Evolutionary conservation across 2,888 invertebrate genomes (phyloP), one percentile per base, ranked within the genome.

Genomic region (Dynastes grantii): DNA sequence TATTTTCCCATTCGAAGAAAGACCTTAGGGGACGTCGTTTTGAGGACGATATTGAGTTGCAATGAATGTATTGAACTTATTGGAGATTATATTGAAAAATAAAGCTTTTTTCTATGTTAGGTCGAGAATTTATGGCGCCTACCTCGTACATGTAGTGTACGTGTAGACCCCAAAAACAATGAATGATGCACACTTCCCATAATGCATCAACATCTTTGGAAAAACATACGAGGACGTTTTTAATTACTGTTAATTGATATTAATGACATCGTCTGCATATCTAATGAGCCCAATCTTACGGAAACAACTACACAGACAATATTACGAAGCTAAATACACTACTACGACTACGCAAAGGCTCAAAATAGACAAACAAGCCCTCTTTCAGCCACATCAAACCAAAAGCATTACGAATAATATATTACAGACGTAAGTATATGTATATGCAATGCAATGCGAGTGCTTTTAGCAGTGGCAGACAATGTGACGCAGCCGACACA

Each of bases 221-320:
- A 76, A 76, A 67, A 65, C 58, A 67, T 76, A 22, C 13, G 37
- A 76, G 67, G 76, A 67, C 67, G 53, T 63, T 78, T 78, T 73
- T 78, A 78, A 78, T 78, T 78, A 71, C 64, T 64, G 78, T 78
- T 78, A 78, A 78, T 78, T 78, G 78, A 78, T 71, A 78, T 78
- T 78, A 78, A 78, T 78, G 78, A 65, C 73, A 63, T 61, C 71
- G 71, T 78, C 78, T 78, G 78, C 78, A 78, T 78, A 70, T 61
- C 22, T 78, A 78, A 78, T 78, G 78, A 78, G 58, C 63, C 63
- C 63, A 63, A 65, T 40, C 76, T 55, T 76, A 76, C 76, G 64
- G 76, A 65, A 65, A 65, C 65, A 65, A 65, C 22, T 27, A 76
- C 67, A 64, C 11, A 22, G 22, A 27, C 13, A 37, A 40, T 8